A percentile compares a stretch with the other conserved stretches of the same genome.
These are phyloP conservation scores for Tuta absoluta DNA, from an alignment of 2,888 invertebrate species.

Conservation along the genomic window DNA sequence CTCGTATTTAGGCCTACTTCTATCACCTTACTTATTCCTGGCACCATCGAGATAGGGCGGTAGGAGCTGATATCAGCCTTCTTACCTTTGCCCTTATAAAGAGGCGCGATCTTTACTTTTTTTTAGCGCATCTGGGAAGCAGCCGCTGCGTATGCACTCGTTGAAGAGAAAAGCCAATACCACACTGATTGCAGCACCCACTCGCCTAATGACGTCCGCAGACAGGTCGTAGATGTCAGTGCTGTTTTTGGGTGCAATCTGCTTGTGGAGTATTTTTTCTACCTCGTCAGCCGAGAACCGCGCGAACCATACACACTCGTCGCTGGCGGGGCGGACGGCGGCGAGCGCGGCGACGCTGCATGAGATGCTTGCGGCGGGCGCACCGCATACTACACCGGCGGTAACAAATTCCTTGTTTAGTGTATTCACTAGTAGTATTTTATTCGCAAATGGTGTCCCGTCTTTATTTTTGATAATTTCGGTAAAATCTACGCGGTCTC, in stretches of 20 bases:
- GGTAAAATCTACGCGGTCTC: not conserved
- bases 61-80: constrained; percentile 4
- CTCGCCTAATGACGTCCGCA: not conserved
- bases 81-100: constrained; percentile 10
- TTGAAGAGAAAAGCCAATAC: not conserved
- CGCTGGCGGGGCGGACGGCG: not conserved
- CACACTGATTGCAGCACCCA: not conserved
- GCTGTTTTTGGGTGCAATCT: constrained; percentile 9
- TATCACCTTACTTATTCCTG: constrained; percentile 12
- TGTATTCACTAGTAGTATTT: not conserved
- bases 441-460: not conserved
- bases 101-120: constrained; percentile 15
- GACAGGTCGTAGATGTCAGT: constrained; percentile 12
- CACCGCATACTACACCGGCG: not conserved
- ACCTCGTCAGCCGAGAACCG: not conserved
- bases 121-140: not conserved
- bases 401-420: constrained; percentile 7
- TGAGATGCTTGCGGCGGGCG: not conserved
- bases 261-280: not conserved
- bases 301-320: not conserved
- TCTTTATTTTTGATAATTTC: constrained; percentile 5
- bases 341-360: constrained; percentile 1
- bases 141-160: not conserved
- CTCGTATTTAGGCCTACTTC: constrained; percentile 10
- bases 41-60: constrained; percentile 16